A percentile compares a stretch with the other conserved stretches of the same genome.
Evolutionary conservation across 1,140 invertebrate genomes (phyloP).

Genomic region (Apolygus lucorum): DNA sequence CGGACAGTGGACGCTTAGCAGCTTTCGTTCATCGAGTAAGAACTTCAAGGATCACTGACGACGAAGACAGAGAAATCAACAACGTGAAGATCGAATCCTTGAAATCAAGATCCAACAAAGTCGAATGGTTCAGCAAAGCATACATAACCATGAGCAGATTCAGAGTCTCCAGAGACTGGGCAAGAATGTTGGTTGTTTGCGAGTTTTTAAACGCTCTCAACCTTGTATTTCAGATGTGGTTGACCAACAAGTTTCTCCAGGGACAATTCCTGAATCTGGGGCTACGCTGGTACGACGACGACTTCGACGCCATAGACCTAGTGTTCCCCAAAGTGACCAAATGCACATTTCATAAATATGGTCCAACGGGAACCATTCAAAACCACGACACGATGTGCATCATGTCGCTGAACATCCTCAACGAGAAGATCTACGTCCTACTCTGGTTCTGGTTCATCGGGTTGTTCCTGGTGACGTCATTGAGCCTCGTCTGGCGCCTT

Average conservation of each 20-base stretch:
- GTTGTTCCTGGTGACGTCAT: slow-evolving; percentile 56
- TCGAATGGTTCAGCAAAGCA: not conserved
- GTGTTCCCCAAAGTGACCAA: slow-evolving; percentile 41
- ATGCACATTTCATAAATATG: slow-evolving; percentile 47
- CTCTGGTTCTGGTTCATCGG: slow-evolving; percentile 73
- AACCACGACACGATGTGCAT: slow-evolving; percentile 59
- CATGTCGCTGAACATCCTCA: slow-evolving; percentile 66
- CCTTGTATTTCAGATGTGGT: slow-evolving; percentile 47
- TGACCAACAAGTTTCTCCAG: slow-evolving; percentile 64
- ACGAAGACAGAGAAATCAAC: slow-evolving; percentile 44
- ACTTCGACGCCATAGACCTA: slow-evolving; percentile 42
- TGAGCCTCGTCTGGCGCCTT: slow-evolving; percentile 60
- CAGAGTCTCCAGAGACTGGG: slow-evolving; percentile 28
- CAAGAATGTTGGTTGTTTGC: slow-evolving; percentile 41
- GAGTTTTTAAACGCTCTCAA: slow-evolving; percentile 42
- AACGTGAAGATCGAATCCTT: slow-evolving; percentile 38
- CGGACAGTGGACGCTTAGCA: slow-evolving; percentile 55
- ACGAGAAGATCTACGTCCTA: slow-evolving; percentile 70
- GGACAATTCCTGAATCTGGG: slow-evolving; percentile 50
- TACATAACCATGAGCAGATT: slow-evolving; percentile 5
- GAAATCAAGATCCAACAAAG: slow-evolving; percentile 5
- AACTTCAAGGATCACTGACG: slow-evolving; percentile 38
- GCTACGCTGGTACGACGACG: slow-evolving; percentile 58
- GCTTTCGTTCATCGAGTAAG: slow-evolving; percentile 37
- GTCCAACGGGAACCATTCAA: slow-evolving; percentile 50